Evolutionary conservation across 2,888 invertebrate species (phyloP), one percentile per base, ranked within the genome.

Genomic region (Drosophila mercatorum): DNA sequence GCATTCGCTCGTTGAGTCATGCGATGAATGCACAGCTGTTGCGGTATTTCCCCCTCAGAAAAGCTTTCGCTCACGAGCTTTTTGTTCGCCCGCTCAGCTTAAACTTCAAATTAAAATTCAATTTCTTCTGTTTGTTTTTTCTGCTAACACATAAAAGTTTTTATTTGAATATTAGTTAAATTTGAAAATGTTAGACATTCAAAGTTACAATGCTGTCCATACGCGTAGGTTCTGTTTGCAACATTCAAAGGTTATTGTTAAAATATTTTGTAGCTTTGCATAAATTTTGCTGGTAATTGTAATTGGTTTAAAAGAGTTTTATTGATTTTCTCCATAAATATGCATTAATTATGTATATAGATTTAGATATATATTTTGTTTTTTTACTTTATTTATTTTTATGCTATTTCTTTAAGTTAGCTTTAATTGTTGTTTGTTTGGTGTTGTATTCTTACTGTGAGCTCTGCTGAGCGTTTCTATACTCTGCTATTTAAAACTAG

Each of bases 171-270:
- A 84, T 88, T 73, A 84, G 83, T 81, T 85, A 74, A 75, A 73
- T 74, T 82, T 84, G 58, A 82, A 84, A 84, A 89, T 84, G 74
- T 88, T 82, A 72, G 86, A 89, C 86, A 89, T 89, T 88, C 59
- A 85, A 88, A 77, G 86, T 85, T 89, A 85, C 78, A 85, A 89
- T 68, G 52, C 55, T 81, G 58, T 77, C 59, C 66, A 72, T 80
- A 73, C 68, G 62, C 61, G 75, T 80, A 70, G 52, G 64, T 75
- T 53, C 26, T 80, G 77, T 72, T 80, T 80, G 89, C 60, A 88
- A 88, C 75, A 81, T 80, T 78, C 57, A 73, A 73, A 70, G 62
- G 58, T 78, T 68, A 73, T 66, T 78, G 53, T 82, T 74, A 61
- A 82, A 77, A 76, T 85, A 66, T 88, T 84, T 69, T 82, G 57